These are phyloP conservation scores for Eulemur albifrons DNA, from an alignment of 2,797 vertebrate genomes.

Conservation along the genomic window DNA sequence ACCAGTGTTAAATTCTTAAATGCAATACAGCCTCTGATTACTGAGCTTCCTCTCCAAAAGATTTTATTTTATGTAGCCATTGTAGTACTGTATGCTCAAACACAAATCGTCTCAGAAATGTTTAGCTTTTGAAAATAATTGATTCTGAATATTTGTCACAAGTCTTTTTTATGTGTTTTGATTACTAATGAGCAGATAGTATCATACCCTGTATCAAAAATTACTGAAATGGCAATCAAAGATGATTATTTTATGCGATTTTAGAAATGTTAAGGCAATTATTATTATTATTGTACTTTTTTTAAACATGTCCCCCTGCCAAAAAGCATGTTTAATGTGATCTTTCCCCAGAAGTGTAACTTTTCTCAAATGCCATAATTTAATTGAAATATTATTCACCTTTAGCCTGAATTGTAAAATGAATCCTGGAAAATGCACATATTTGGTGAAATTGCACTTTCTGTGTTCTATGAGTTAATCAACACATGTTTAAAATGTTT, in stretches of 20 bases:
- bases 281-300: slow-evolving; percentile 42
- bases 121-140: slow-evolving; percentile 53
- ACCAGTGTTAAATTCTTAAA: slow-evolving; percentile 70
- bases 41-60: slow-evolving; percentile 73
- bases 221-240: slow-evolving; percentile 65
- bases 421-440: slow-evolving; percentile 28
- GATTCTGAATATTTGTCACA: slow-evolving; percentile 49
- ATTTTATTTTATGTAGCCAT: slow-evolving; percentile 71
- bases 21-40: slow-evolving; percentile 81
- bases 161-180: slow-evolving; percentile 46
- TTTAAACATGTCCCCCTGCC: background rate
- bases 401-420: background rate
- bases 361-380: slow-evolving; percentile 50
- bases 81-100: slow-evolving; percentile 66
- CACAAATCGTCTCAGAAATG: slow-evolving; percentile 51
- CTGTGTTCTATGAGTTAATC: slow-evolving; percentile 37
- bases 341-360: slow-evolving; percentile 2
- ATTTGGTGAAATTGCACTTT: slow-evolving; percentile 24
- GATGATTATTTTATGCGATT: slow-evolving; percentile 43
- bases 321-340: slow-evolving; percentile 25
- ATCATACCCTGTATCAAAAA: slow-evolving; percentile 45
- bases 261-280: slow-evolving; percentile 50
- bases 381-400: slow-evolving; percentile 36
- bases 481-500: background rate
- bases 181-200: slow-evolving; percentile 15